Evolutionary conservation across 35 echinoderm and acorn worm species (phyloP).

Genomic region (Ptychodera flava): DNA sequence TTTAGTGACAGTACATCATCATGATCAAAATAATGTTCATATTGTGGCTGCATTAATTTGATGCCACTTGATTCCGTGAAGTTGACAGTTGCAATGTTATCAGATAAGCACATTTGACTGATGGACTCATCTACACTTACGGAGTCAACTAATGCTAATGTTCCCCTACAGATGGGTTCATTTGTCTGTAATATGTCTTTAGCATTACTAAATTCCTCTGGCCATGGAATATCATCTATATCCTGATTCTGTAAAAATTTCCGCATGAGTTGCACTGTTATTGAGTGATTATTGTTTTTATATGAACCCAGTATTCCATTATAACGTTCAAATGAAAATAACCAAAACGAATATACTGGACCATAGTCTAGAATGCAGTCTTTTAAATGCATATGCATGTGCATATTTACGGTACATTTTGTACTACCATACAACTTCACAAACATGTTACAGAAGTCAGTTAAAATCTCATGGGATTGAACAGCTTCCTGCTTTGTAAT

Average conservation of each 20-base stretch:
- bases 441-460: background rate
- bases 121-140: too few relatives aligned
- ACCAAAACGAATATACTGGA: slow-evolving; percentile 18
- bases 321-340: slow-evolving; percentile 21
- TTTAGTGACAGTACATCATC: background rate
- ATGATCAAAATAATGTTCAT: background rate
- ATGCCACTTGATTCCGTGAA: background rate
- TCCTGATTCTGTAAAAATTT: background rate
- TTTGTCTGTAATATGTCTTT: background rate
- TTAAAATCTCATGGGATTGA: background rate
- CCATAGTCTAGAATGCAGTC: slow-evolving; percentile 21
- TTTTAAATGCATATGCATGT: slow-evolving; percentile 24
- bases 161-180: background rate
- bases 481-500: background rate
- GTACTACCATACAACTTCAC: slow-evolving; percentile 6
- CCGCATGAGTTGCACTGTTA: background rate
- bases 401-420: slow-evolving; percentile 24
- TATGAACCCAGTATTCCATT: background rate
- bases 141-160: background rate
- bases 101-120: background rate
- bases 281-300: background rate
- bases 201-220: background rate
- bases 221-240: background rate
- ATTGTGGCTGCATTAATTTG: background rate
- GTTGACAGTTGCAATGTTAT: background rate